Evolutionary conservation across 2,113 vertebrate species (phyloP).

Genomic region (Phylloscopus whistleri): DNA sequence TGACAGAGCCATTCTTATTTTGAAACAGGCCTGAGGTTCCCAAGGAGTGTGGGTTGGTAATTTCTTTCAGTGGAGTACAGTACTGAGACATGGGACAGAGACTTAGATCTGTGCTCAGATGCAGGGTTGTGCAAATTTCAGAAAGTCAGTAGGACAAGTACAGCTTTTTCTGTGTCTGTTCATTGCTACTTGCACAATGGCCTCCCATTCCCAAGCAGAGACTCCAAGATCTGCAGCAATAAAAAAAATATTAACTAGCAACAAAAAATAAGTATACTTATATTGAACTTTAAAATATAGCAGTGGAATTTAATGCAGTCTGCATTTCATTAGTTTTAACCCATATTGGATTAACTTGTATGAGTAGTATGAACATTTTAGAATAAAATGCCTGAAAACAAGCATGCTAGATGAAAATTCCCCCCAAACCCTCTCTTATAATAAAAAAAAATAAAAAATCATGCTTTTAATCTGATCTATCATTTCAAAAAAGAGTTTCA

Average conservation of each 20-base stretch:
- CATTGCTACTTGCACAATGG: not conserved
- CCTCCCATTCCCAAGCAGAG: not conserved
- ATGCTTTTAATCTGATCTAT: not conserved
- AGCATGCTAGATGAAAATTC: not conserved
- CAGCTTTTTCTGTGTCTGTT: not conserved
- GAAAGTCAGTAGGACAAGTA: not conserved
- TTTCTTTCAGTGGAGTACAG: not conserved
- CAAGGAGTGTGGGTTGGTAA: not conserved
- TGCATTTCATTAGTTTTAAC: slow-evolving; percentile 24
- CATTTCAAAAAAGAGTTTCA: not conserved
- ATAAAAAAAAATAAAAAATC: not conserved
- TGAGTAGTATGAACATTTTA: not conserved
- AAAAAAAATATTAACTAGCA: not conserved
- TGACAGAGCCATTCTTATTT: not conserved
- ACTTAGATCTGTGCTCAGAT: not conserved
- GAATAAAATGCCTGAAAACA: not conserved
- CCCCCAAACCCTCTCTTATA: not conserved
- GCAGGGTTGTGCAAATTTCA: not conserved
- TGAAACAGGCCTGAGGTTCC: not conserved
- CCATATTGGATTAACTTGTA: not conserved
- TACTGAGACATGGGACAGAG: not conserved
- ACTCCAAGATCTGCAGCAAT: not conserved
- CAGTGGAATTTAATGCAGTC: not conserved
- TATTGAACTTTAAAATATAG: not conserved
- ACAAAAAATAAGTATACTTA: not conserved